These are phyloP conservation scores for Xenops minutus DNA, from an alignment of 2,797 vertebrate species.

Conservation along the genomic window DNA sequence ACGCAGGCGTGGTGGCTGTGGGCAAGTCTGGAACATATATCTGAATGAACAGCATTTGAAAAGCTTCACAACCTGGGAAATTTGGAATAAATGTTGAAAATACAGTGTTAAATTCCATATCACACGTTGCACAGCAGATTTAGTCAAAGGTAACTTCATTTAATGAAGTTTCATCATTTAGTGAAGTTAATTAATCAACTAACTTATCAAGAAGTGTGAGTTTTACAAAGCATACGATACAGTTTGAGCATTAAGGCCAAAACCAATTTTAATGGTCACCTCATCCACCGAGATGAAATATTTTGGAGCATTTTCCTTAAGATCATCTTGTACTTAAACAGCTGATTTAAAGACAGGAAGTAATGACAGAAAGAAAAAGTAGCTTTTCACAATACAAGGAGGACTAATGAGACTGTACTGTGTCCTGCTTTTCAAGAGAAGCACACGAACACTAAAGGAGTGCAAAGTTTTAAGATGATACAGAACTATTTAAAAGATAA, in stretches of 20 bases:
- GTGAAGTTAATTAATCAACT: neutral
- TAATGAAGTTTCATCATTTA: neutral
- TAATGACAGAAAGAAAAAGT: neutral
- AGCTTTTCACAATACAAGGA: neutral
- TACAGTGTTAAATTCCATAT: neutral
- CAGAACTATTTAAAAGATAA: neutral
- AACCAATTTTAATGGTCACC: neutral
- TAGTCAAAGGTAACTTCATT: neutral
- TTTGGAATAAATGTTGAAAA: neutral
- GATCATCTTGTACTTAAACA: neutral
- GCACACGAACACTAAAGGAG: neutral
- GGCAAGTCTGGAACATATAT: neutral
- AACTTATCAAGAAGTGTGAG: neutral
- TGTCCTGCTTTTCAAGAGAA: neutral
- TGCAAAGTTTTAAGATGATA: neutral
- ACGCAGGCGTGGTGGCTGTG: accelerated
- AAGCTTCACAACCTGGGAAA: neutral
- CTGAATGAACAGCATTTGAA: neutral
- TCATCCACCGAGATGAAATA: neutral
- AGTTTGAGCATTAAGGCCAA: neutral
- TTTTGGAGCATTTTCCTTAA: neutral
- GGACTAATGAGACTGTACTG: neutral
- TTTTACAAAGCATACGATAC: neutral
- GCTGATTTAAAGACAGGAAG: neutral
- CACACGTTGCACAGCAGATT: neutral